A percentile compares a stretch with the other conserved stretches of the same genome.
Conservation (phyloP, 30 jellyfish, hydroid and myxozoan genomes). For the Cassiopea xamachana region DNA sequence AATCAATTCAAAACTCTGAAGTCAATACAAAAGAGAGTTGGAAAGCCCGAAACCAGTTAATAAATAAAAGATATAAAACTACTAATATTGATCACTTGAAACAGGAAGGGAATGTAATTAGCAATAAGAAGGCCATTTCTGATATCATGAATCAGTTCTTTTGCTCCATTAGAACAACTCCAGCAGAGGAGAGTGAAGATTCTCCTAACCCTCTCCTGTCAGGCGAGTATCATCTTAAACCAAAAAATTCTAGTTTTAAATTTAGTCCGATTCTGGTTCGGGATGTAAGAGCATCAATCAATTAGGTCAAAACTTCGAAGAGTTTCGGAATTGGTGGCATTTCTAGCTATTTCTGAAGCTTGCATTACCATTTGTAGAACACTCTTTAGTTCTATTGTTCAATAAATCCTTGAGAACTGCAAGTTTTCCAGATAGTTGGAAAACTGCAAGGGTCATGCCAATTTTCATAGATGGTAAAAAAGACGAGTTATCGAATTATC, state of each 20-base stretch:
- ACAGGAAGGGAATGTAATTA: not conserved
- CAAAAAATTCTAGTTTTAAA: not conserved
- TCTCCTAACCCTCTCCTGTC: too few species aligned
- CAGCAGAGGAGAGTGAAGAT: not conserved
- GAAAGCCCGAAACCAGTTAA: not conserved
- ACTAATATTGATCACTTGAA: not conserved
- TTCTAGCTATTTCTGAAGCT: too few species aligned
- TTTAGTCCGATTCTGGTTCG: not conserved
- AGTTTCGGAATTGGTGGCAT: too few species aligned
- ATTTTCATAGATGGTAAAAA: too few species aligned
- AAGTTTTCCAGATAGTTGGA: too few species aligned
- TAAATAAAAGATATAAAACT: not conserved
- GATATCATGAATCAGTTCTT: not conserved
- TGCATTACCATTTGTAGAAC: too few species aligned
- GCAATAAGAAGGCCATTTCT: not conserved
- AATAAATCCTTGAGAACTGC: too few species aligned
- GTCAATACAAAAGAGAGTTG: not conserved
- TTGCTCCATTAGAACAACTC: not conserved
- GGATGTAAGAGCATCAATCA: too few species aligned
- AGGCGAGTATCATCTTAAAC: not conserved
- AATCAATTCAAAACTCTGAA: not conserved
- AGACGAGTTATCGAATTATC: too few species aligned
- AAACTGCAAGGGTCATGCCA: too few species aligned
- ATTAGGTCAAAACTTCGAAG: too few species aligned
- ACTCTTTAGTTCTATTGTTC: too few species aligned